Evolutionary conservation across 2,113 vertebrate species (phyloP), one percentile per base, ranked within the genome.

Genomic region (Delphinus delphis): DNA sequence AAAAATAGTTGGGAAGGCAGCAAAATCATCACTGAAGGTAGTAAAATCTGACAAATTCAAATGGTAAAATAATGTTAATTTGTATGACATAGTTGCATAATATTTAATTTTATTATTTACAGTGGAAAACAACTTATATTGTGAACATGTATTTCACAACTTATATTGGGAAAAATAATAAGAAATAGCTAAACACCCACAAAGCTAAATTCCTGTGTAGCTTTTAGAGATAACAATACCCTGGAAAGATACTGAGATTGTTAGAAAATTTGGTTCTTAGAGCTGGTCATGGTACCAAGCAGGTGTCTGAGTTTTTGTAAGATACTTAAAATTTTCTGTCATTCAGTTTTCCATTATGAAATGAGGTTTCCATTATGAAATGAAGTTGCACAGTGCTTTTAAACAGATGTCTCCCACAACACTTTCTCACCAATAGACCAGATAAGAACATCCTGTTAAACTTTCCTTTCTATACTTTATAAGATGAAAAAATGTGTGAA

Each of bases 41-140:
- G 60, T 38, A 76, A 88, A 83, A 80, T 94, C 20, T 70, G 28
- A 68, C 58, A 84, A 97, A 90, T 83, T 88, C 21, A 88, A 92
- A 91, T 60, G n/a, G 71, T 36, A 90, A 77, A 97, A 74, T 71
- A 62, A 94, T 41, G 26, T 31, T 44, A 88, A 71, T 28, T 89
- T 81, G 28, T 65, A 88, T 53, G 50, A 79, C 4, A 36, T 31
- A 95, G 33, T 36, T 94, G 14, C 4, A 55, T 73, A 71, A 28
- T 67, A 83, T n/a, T 94, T 93, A 63, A 89, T 63, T 70, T 88
- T 92, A 84, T 47, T 88, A 91, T 62, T 90, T 96, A 96, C 0
- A 89, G 28, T 65, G 87, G 5, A 84, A 88, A 71, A 88, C 26
- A 77, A 77, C 18, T 53, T 77, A 77, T n/a, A 31, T n/a, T 77